Evolutionary conservation across 2,113 vertebrate species (phyloP).

Genomic region (Erythrocercus mccallii): DNA sequence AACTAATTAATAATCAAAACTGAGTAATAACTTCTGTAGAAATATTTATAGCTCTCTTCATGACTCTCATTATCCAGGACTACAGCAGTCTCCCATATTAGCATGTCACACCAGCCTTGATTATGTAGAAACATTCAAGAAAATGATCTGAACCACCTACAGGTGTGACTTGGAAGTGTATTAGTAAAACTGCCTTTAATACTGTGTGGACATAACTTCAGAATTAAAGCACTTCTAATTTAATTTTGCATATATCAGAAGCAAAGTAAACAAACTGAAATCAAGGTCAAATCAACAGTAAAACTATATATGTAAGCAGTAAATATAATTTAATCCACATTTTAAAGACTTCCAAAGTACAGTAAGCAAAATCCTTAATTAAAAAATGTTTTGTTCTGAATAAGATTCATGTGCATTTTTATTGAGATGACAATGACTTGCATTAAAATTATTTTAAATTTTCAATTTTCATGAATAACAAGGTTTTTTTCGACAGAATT

Average conservation of each 20-base stretch:
- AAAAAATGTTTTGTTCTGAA: not conserved
- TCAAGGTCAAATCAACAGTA: not conserved
- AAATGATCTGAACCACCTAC: not conserved
- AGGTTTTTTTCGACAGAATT: not conserved
- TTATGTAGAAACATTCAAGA: not conserved
- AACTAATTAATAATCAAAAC: conserved; percentile 6
- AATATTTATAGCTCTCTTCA: not conserved
- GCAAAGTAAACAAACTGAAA: not conserved
- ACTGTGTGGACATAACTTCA: not conserved
- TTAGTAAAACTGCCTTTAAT: not conserved
- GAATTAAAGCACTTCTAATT: not conserved
- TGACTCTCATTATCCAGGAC: not conserved
- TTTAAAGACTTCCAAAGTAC: not conserved
- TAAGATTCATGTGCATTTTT: not conserved
- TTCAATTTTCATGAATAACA: not conserved
- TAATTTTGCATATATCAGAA: not conserved
- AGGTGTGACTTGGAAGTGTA: not conserved
- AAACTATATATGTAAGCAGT: not conserved
- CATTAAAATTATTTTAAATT: not conserved
- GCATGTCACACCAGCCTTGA: not conserved
- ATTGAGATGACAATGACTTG: not conserved
- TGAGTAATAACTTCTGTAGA: not conserved
- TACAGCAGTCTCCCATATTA: not conserved
- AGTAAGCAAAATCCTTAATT: not conserved
- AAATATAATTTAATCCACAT: not conserved